These are phyloP conservation scores for Cylindroiulus punctatus DNA, from an alignment of 2,888 invertebrate genomes.

Conservation along the genomic window DNA sequence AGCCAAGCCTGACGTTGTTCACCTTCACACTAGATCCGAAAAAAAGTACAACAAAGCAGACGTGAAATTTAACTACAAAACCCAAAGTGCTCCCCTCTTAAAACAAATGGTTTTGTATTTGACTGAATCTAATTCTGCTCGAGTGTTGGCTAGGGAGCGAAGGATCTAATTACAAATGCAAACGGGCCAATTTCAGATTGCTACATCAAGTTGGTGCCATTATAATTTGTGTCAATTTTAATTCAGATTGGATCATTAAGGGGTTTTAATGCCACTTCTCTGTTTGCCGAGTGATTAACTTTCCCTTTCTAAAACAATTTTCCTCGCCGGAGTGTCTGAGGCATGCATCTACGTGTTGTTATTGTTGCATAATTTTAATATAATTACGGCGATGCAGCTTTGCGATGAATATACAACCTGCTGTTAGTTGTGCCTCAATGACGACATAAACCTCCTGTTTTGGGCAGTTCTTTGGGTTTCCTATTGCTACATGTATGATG, in stretches of 20 bases:
- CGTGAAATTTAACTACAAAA: slow-evolving; percentile 7
- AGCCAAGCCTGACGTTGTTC: too few species aligned
- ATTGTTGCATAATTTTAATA: slow-evolving; percentile 32
- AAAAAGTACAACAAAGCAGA: neutral
- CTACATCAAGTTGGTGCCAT: slow-evolving; percentile 27
- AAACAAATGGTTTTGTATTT: neutral
- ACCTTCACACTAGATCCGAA: too few species aligned
- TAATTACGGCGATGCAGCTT: slow-evolving; percentile 15
- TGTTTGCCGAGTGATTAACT: slow-evolving; percentile 25
- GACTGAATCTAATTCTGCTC: neutral
- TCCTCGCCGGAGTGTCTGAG: neutral
- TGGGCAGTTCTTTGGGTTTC: neutral
- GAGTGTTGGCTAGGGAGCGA: neutral
- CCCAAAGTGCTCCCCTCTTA: neutral
- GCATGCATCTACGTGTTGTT: neutral
- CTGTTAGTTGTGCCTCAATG: slow-evolving; percentile 3
- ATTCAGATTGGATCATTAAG: slow-evolving; percentile 20
- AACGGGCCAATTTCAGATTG: slow-evolving; percentile 32
- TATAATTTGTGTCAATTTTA: slow-evolving; percentile 32
- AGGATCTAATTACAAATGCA: slow-evolving; percentile 32
- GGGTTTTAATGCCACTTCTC: slow-evolving; percentile 21
- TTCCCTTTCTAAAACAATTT: slow-evolving; percentile 20
- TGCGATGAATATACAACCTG: neutral
- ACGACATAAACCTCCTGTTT: neutral
- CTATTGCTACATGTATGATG: neutral